Evolutionary conservation across 2,113 vertebrate genomes (phyloP).

Genomic region (Arizona elegans): DNA sequence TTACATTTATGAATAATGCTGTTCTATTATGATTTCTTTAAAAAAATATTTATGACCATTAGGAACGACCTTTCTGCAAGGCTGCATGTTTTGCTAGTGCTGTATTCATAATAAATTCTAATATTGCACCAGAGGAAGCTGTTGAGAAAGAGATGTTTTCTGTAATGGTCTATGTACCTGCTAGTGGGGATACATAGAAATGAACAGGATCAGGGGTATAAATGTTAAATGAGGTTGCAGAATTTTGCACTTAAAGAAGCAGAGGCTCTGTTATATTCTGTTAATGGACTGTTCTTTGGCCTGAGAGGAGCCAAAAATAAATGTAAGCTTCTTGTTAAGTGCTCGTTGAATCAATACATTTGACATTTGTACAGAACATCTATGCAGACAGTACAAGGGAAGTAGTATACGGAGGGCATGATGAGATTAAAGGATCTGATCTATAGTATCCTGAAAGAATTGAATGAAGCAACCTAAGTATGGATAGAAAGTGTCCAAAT

Average conservation of each 20-base stretch:
- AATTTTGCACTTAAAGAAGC: neutral
- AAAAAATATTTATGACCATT: neutral
- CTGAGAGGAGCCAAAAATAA: neutral
- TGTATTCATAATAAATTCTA: neutral
- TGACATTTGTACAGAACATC: neutral
- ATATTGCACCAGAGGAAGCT: neutral
- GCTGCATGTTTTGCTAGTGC: neutral
- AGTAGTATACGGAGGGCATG: neutral
- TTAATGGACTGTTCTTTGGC: neutral
- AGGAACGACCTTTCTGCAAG: neutral
- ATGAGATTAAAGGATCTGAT: neutral
- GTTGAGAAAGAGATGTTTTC: neutral
- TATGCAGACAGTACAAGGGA: neutral
- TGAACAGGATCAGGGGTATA: neutral
- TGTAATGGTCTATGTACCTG: neutral
- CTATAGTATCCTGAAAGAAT: neutral
- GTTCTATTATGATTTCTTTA: neutral
- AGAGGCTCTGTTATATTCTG: neutral
- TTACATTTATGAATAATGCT: neutral
- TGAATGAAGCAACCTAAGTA: neutral
- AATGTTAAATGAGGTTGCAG: slow-evolving; percentile 10
- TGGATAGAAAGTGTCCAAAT: neutral
- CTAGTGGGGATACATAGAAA: neutral
- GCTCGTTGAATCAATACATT: neutral
- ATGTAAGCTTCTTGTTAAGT: neutral